A percentile compares a stretch with the other conserved stretches of the same genome.
Evolutionary conservation across 2,888 invertebrate species (phyloP).

Genomic region (Nomada fabriciana): DNA sequence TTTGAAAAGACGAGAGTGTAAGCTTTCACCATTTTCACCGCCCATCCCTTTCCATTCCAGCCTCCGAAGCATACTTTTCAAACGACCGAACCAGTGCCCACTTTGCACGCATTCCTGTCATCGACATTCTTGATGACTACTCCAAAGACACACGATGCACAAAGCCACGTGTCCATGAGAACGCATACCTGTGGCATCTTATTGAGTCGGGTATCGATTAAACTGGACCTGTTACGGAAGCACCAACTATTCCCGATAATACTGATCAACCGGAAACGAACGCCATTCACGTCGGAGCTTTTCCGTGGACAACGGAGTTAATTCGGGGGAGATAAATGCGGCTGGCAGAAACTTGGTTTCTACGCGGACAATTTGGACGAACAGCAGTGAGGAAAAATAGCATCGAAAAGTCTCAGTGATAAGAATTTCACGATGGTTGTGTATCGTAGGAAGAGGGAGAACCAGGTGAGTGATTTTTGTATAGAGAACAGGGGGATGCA

Average conservation of each 20-base stretch:
- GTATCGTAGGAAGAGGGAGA: too few relatives aligned
- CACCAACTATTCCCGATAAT: conserved; percentile 55
- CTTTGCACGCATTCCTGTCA: conserved; percentile 28
- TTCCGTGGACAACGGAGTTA: conserved; percentile 28
- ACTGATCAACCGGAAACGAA: conserved; percentile 36
- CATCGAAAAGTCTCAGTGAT: neutral
- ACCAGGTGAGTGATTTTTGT: too few relatives aligned
- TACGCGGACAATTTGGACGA: neutral
- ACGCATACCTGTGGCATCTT: conserved; percentile 33
- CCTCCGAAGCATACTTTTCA: neutral
- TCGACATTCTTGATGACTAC: conserved; percentile 49
- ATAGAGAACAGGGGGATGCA: too few relatives aligned
- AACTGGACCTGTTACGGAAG: conserved; percentile 16
- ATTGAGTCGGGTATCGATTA: conserved; percentile 57
- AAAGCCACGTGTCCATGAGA: conserved; percentile 26
- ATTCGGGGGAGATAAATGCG: conserved; percentile 29
- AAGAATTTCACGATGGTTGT: too few relatives aligned
- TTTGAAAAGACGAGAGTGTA: neutral
- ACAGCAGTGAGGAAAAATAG: neutral
- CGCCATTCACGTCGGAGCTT: conserved; percentile 7
- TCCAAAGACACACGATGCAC: conserved; percentile 32
- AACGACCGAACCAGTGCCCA: neutral
- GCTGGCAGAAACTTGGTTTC: neutral
- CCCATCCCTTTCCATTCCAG: neutral
- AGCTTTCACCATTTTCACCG: neutral